Evolutionary conservation across 2,113 vertebrate species (phyloP), one percentile per base, ranked within the genome.

Genomic region (Caranx melampygus): DNA sequence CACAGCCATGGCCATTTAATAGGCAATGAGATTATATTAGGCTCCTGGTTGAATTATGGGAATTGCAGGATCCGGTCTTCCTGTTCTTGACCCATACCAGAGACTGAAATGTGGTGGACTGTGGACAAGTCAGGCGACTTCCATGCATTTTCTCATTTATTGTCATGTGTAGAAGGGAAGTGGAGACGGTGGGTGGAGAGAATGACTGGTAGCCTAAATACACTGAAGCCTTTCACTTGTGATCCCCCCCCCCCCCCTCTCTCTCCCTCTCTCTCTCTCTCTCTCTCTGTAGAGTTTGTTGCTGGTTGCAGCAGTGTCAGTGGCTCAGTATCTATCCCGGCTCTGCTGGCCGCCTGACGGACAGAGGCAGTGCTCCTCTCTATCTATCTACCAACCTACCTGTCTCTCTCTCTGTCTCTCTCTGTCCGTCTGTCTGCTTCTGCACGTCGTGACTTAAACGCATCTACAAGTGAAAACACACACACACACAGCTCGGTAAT

Each of bases 401-500:
- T 61, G 26, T 45, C 74, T 51, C 10, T 51, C 74, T 47, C 31
- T 60, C 64, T 78, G 34, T 62, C 40, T 42, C 26, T 26, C 40
- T 42, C 40, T 10, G 40, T 42, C 40, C 40, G 40, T 42, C 40
- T 42, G 7, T 33, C 47, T 59, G 37, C 63, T 35, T n/a, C n/a
- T 55, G 54, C 37, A 49, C 26, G 26, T 26, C 26, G 26, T 26
- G 58, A n/a, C 54, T 37, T 37, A 37, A 37, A 37, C 11, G 35
- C 67, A 75, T 64, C 58, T 83, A 68, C 33, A 8, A 55, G 20
- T 58, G 73, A 34, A 71, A 44, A 83, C 74, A 80, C 84, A 89
- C 89, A 85, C 75, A 58, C 85, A 55, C 85, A 81, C 72, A 74
- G 66, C 87, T 75, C 73, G 72, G 84, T 83, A 40, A 94, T 94